Evolutionary conservation across 2,113 vertebrate genomes (phyloP).

Genomic region (Syngnathoides biaculeatus): DNA sequence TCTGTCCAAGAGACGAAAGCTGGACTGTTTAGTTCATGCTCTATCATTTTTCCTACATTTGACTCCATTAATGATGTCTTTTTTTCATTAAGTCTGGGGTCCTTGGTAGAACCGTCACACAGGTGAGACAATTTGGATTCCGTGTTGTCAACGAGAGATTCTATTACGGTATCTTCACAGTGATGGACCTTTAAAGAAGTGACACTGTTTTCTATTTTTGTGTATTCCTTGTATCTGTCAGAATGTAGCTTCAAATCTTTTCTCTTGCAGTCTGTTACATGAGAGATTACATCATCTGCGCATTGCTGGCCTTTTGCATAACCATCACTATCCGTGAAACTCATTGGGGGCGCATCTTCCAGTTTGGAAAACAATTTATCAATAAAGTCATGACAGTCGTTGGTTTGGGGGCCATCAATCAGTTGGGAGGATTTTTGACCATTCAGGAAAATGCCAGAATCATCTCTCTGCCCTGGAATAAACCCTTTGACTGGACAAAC

Average conservation of each 20-base stretch:
- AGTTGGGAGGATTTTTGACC: conserved; percentile 30
- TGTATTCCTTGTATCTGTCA: conserved; percentile 32
- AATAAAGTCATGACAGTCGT: conserved; percentile 61
- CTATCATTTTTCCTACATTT: conserved; percentile 17
- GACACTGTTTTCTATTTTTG: conserved; percentile 22
- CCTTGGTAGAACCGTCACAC: conserved; percentile 39
- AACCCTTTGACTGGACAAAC: conserved; percentile 41
- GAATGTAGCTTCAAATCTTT: conserved; percentile 40
- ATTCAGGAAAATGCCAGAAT: conserved; percentile 53
- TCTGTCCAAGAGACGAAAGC: conserved; percentile 40
- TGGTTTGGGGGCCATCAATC: conserved; percentile 36
- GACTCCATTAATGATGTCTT: conserved; percentile 9
- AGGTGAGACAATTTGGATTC: conserved; percentile 55
- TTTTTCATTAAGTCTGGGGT: background rate
- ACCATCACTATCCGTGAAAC: conserved; percentile 29
- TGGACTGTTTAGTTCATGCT: conserved; percentile 19
- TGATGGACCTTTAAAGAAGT: conserved; percentile 20
- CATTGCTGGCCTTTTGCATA: conserved; percentile 46
- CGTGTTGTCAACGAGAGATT: conserved; percentile 31
- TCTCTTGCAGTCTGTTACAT: conserved; percentile 50
- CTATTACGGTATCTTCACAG: conserved; percentile 31
- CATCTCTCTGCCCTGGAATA: conserved; percentile 43
- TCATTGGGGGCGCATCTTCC: conserved; percentile 59
- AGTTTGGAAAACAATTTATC: conserved; percentile 64
- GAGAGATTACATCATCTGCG: conserved; percentile 52